A percentile compares a stretch with the other conserved stretches of the same genome.
These are phyloP conservation scores for Drosophila neonasuta DNA, from an alignment of 2,888 invertebrate genomes.

Conservation along the genomic window DNA sequence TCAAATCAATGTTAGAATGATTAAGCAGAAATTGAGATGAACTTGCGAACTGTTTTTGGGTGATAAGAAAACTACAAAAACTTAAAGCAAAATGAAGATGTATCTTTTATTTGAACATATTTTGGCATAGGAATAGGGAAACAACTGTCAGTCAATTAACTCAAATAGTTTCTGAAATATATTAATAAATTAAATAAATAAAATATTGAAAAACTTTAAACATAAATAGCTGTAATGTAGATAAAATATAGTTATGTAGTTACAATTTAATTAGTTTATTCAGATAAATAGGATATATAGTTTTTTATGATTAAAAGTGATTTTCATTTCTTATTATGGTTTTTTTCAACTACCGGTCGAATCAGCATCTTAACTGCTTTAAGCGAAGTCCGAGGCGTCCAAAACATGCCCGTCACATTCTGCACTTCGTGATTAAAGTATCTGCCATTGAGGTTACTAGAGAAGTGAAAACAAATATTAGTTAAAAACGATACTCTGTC, in stretches of 20 bases:
- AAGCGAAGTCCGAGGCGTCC: neutral
- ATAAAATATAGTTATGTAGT: neutral
- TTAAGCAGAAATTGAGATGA: neutral
- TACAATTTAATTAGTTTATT: no score
- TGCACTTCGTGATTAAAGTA: conserved; percentile 4
- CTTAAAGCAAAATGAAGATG: no score
- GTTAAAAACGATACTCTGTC: neutral
- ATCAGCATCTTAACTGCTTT: conserved; percentile 3
- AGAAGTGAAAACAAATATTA: neutral
- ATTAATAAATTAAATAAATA: no score
- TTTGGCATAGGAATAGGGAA: no score
- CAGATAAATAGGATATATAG: no score
- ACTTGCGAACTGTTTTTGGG: neutral
- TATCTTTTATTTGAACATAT: no score
- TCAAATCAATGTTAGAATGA: conserved; percentile 2
- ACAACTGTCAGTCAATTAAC: no score
- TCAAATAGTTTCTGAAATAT: no score
- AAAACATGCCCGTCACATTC: conserved; percentile 1
- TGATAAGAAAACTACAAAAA: neutral
- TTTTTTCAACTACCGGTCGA: neutral
- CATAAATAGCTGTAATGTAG: neutral
- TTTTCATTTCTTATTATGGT: neutral
- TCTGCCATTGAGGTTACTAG: conserved; percentile 6
- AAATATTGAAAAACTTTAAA: no score
- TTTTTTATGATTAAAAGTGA: no score